phyloP scores from a whole-genome alignment of 2,113 vertebrate species.

The Cebidichthys violaceus region DNA sequence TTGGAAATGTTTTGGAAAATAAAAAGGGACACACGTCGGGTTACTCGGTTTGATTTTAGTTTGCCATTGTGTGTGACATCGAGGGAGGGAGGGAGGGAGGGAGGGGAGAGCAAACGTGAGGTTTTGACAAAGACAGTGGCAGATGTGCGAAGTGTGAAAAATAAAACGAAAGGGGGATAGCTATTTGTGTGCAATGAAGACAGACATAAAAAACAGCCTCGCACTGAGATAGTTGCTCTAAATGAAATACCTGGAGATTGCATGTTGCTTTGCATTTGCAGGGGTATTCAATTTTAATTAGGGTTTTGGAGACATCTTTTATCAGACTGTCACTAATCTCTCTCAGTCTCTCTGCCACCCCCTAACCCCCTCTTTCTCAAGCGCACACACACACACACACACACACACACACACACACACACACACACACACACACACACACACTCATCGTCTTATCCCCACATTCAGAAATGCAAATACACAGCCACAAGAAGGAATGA shows the following conservation, averaged over 20 bases:
- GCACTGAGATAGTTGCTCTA: slow-evolving; percentile 78
- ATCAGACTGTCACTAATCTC: slow-evolving; percentile 84
- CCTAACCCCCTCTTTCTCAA: neutral
- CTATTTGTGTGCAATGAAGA: slow-evolving; percentile 79
- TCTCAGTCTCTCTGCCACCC: slow-evolving; percentile 29
- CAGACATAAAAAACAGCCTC: slow-evolving; percentile 74
- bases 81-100: slow-evolving; percentile 60
- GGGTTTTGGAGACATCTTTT: slow-evolving; percentile 85
- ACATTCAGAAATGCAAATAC: slow-evolving; percentile 59
- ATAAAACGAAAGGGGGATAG: slow-evolving; percentile 69
- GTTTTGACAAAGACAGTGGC: slow-evolving; percentile 63
- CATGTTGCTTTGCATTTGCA: slow-evolving; percentile 79
- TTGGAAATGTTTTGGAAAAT: slow-evolving; percentile 51
- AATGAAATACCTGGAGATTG: slow-evolving; percentile 85
- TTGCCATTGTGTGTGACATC: slow-evolving; percentile 69
- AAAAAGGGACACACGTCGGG: slow-evolving; percentile 43
- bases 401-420: slow-evolving; percentile 16
- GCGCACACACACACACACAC: neutral
- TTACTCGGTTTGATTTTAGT: slow-evolving; percentile 73
- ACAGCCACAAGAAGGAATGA: slow-evolving; percentile 34
- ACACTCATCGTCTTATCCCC: slow-evolving; percentile 1
- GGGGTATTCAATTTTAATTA: slow-evolving; percentile 86
- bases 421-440: slow-evolving; percentile 7
- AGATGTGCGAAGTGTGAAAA: slow-evolving; percentile 75
- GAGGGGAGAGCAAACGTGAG: slow-evolving; percentile 58